These are phyloP conservation scores for Diplogasteroides magnus DNA, from an alignment of 1,140 invertebrate species.

Conservation along the genomic window DNA sequence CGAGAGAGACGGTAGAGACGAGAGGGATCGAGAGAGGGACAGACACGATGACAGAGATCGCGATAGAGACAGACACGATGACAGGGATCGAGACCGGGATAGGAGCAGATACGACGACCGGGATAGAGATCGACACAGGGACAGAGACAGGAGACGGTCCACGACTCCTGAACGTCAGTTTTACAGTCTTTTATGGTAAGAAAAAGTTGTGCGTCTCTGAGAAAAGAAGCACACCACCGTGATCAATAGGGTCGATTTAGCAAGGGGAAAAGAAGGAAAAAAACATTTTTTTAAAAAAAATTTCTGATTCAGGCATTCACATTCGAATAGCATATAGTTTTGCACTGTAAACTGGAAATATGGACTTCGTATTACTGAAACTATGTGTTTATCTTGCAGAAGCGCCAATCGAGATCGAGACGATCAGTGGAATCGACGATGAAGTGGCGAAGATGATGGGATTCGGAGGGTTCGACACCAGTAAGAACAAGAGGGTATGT, in stretches of 20 bases:
- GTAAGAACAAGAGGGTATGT: conserved; percentile 77
- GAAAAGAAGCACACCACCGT: no score
- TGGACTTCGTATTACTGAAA: no score
- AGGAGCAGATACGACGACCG: conserved; percentile 14
- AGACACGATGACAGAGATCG: conserved; percentile 1
- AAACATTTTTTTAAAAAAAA: background rate
- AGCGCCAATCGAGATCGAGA: conserved; percentile 43
- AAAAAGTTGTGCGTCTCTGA: no score
- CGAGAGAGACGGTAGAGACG: conserved; percentile 5
- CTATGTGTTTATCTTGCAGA: conserved; percentile 2
- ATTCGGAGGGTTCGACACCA: conserved; percentile 86
- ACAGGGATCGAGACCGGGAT: conserved; percentile 13
- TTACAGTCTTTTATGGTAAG: no score
- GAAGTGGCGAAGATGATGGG: conserved; percentile 97
- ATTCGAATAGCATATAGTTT: no score
- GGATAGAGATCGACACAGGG: conserved; percentile 29
- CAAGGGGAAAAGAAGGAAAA: background rate
- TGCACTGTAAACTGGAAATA: no score
- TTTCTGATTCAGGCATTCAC: no score
- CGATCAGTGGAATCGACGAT: conserved; percentile 74
- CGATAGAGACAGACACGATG: conserved; percentile 5
- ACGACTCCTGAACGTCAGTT: no score
- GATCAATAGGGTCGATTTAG: no score
- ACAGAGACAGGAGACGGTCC: background rate
- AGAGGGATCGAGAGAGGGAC: conserved; percentile 10